Conservation (phyloP, 2,797 vertebrate genomes). For the Gouania willdenowi region DNA sequence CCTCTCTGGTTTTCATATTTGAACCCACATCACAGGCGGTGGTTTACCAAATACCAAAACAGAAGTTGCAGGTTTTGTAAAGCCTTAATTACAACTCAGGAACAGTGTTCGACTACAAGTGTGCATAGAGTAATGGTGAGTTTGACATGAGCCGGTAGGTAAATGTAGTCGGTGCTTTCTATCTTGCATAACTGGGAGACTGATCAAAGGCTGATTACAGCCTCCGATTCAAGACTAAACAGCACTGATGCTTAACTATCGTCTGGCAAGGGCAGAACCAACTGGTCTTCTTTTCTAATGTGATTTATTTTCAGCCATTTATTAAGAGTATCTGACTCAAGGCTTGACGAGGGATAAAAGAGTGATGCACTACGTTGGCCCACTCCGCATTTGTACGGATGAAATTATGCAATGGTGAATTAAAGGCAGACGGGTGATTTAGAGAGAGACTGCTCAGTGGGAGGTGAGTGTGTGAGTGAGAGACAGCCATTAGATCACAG, state of each 20-base stretch:
- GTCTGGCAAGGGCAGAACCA: slow-evolving; percentile 22
- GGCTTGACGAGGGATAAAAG: slow-evolving; percentile 45
- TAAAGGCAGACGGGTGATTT: slow-evolving; percentile 40
- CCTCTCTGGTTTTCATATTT: slow-evolving; percentile 51
- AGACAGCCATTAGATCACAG: slow-evolving; percentile 32
- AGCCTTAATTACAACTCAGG: slow-evolving; percentile 41
- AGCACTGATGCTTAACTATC: slow-evolving; percentile 25
- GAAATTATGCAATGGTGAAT: slow-evolving; percentile 49
- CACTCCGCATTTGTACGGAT: slow-evolving; percentile 27
- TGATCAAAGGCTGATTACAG: slow-evolving; percentile 39
- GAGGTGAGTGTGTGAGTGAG: slow-evolving; percentile 25
- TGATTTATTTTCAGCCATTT: slow-evolving; percentile 55
- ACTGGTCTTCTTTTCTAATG: slow-evolving; percentile 38
- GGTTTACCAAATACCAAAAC: slow-evolving; percentile 39
- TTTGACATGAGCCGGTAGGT: slow-evolving; percentile 44
- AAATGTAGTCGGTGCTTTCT: slow-evolving; percentile 22
- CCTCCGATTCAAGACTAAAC: slow-evolving; percentile 14
- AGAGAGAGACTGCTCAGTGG: slow-evolving; percentile 35
- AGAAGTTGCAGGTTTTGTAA: slow-evolving; percentile 45
- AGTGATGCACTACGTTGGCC: slow-evolving; percentile 32
- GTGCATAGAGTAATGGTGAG: slow-evolving; percentile 23
- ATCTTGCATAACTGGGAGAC: slow-evolving; percentile 37
- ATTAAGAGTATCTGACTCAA: slow-evolving; percentile 51
- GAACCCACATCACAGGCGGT: slow-evolving; percentile 57
- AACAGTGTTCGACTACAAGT: slow-evolving; percentile 30